phyloP scores from a whole-genome alignment of 2,888 invertebrate species.

The Melitaea athalia region DNA sequence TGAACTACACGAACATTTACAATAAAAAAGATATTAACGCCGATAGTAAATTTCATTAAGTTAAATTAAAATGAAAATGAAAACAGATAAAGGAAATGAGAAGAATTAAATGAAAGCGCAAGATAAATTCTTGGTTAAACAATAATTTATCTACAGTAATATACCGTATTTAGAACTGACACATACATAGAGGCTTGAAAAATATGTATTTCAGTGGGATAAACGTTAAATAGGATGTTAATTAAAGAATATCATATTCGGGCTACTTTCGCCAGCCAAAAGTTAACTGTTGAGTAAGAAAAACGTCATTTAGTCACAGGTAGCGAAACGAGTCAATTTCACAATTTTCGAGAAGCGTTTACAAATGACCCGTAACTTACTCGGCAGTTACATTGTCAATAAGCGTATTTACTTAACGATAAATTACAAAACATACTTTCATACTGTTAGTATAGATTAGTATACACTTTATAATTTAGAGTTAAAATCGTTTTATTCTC shows the following conservation, averaged over 20 bases:
- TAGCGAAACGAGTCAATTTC: too few species aligned
- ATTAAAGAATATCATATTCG: constrained; percentile 10
- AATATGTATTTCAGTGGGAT: not conserved
- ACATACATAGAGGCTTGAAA: not conserved
- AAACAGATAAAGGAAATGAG: not conserved
- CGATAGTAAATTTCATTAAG: not conserved
- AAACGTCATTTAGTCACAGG: too few species aligned
- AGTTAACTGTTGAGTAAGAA: too few species aligned
- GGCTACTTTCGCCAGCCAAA: too few species aligned
- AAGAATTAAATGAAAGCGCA: not conserved
- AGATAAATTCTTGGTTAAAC: not conserved
- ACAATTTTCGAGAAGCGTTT: too few species aligned
- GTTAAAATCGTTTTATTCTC: too few species aligned
- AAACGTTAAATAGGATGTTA: constrained; percentile 13
- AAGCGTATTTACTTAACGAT: too few species aligned
- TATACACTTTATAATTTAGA: too few species aligned
- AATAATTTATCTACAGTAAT: not conserved
- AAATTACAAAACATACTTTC: not conserved
- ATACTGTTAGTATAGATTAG: too few species aligned
- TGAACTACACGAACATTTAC: not conserved
- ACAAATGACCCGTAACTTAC: too few species aligned
- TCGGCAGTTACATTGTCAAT: too few species aligned
- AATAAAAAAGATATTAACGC: not conserved
- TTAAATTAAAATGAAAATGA: not conserved
- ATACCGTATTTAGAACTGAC: not conserved